Conservation (phyloP, 2,888 invertebrate genomes). For the Chironomus tentans region DNA sequence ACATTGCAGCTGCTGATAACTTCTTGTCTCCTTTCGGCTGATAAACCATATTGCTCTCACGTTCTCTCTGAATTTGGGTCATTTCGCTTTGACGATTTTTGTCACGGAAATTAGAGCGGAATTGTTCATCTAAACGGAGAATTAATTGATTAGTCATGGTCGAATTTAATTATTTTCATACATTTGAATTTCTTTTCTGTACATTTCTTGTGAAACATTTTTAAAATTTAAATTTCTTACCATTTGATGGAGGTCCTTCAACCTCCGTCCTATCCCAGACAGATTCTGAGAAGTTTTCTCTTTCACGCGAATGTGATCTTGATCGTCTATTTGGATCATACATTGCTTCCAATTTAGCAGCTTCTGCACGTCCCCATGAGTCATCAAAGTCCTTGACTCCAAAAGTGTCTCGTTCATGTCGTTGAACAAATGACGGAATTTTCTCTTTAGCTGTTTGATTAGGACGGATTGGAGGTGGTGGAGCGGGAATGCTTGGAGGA, state of each 20-base stretch:
- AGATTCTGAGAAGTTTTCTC: conserved; percentile 42
- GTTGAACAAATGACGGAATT: conserved; percentile 52
- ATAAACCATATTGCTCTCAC: conserved; percentile 42
- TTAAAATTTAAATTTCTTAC: conserved; percentile 31
- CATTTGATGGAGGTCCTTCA: conserved; percentile 41
- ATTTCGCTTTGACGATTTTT: conserved; percentile 42
- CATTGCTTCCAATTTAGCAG: conserved; percentile 40
- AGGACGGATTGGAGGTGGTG: conserved; percentile 50
- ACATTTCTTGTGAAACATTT: too few relatives aligned
- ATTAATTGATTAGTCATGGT: neutral
- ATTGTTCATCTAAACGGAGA: conserved; percentile 33
- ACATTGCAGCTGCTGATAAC: neutral
- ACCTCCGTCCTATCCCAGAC: conserved; percentile 43
- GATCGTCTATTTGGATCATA: conserved; percentile 39
- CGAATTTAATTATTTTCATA: neutral
- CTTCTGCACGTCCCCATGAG: conserved; percentile 44
- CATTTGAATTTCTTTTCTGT: too few relatives aligned
- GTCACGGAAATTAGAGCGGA: conserved; percentile 35
- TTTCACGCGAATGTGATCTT: conserved; percentile 40
- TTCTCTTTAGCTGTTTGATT: conserved; percentile 34
- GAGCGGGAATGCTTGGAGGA: conserved; percentile 46
- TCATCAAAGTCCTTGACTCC: conserved; percentile 46
- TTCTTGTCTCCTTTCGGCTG: conserved; percentile 35
- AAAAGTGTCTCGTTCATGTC: conserved; percentile 63
- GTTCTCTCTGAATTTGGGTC: conserved; percentile 41